Base-by-base conservation (phyloP, 2,888 invertebrate species). In the Heteromyza rotundicornis region DNA sequence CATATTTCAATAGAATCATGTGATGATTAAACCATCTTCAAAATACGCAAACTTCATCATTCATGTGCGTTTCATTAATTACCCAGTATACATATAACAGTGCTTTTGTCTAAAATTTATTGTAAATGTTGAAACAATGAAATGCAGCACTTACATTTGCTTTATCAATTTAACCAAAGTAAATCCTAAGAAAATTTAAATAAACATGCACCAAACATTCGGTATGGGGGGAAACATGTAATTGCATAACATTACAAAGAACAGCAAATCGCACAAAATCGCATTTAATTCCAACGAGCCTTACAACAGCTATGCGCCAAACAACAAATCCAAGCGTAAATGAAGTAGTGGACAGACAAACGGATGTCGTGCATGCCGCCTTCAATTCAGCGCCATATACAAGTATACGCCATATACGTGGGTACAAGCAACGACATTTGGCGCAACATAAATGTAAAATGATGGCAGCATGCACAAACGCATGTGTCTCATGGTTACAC, bases 251-350 rank as follows among this genome's bases (percentile, higher is more conserved):
- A 32, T 12, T 12, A 5, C 32, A 32, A 32, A 32, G 12, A 19
- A 17, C 50, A 50, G 23, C 20, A 76, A 76, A 74, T 74, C 76
- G 74, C 70, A 76, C 71, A 76, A 74, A 74, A 77, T 74, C 77
- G 68, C 77, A 77, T 73, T 77, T 74, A 76, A 76, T 77, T 76
- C 76, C 76, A 76, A 76, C 75, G n/a, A n/a, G n/a, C n/a, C n/a
- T n/a, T n/a, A n/a, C n/a, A n/a, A n/a, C n/a, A 77, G n/a, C n/a
- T n/a, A n/a, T n/a, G n/a, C n/a, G 76, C 68, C 73, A 70, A 67
- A 65, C 68, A 72, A 72, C 62, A 65, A 73, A 76, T 60, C 71
- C 76, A 74, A 66, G 68, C 74, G 71, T 76, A 73, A 77, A 76
- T 74, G 76, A 40, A 40, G 16, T 40, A 3, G 40, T n/a, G n/a